Evolutionary conservation across 2,797 vertebrate genomes (phyloP), one percentile per base, ranked within the genome.

Genomic region (Cossypha niveicapilla): DNA sequence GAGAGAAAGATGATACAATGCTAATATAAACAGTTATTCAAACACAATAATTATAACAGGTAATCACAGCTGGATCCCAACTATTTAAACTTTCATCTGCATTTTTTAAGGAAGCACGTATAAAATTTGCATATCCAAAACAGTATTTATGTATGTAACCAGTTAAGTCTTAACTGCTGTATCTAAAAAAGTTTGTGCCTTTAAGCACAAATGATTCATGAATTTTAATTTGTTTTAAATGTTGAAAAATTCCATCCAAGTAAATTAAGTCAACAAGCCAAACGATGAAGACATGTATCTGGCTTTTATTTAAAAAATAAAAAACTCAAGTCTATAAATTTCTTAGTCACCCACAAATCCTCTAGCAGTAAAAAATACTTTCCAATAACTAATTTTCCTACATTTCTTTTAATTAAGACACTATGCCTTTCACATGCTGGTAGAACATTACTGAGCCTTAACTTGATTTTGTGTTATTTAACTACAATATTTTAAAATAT

Each of bases 171-270:
- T 75, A 89, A 89, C 47, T 68, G 45, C 25, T 39, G 14, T 25
- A 92, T 94, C 65, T 67, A 65, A 22, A 34, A 74, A 91, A 92
- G 81, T 45, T 88, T 88, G 58, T 93, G 90, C 92, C 93, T 95
- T 80, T 92, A 95, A 96, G 94, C 81, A 95, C 35, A 93, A 94
- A 80, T 45, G 81, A 94, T 91, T 87, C 72, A 93, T 86, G 72
- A 88, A 92, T 91, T 94, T 88, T 95, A 92, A 96, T 94, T 94
- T 80, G 94, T 92, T 96, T 91, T 92, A 92, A 89, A 95, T 92
- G 92, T 74, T 93, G 91, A 95, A 94, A 92, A 92, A 87, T 48
- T 75, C 65, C 77, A 87, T 88, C 93, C 92, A 87, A 95, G 68
- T 51, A 89, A 94, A 95, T 48, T 51, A 30, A 95, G 84, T 91